Evolutionary conservation across 2,888 invertebrate genomes (phyloP).

Genomic region (Vanessa cardui): DNA sequence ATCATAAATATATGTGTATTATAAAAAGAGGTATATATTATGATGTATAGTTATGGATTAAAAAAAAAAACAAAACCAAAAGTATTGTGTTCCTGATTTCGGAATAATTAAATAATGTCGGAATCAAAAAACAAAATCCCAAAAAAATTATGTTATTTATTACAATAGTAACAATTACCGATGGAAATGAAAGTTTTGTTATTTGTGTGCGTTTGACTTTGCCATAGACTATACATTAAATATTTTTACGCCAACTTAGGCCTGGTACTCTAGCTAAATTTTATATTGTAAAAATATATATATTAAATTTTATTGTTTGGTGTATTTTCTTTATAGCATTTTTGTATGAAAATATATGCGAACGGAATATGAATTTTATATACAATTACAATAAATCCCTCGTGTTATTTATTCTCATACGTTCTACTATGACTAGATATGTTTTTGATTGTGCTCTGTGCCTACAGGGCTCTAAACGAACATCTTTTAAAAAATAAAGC

Average conservation of each 20-base stretch:
- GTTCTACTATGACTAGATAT: constrained; percentile 80
- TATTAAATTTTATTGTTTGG: constrained; percentile 45
- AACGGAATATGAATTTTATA: constrained; percentile 65
- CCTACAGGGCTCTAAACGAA: constrained; percentile 64
- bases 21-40: too few species aligned
- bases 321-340: constrained; percentile 48
- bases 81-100: too few species aligned
- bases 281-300: constrained; percentile 35
- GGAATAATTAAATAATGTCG: too few species aligned
- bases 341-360: constrained; percentile 74
- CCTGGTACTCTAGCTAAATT: constrained; percentile 12
- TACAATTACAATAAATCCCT: constrained; percentile 70
- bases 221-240: constrained; percentile 1
- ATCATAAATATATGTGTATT: too few species aligned
- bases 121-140: too few species aligned
- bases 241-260: constrained; percentile 15
- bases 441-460: constrained; percentile 76
- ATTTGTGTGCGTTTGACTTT: constrained; percentile 4
- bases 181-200: background rate
- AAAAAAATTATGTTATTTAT: background rate
- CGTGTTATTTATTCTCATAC: constrained; percentile 48
- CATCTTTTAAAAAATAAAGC: constrained; percentile 71
- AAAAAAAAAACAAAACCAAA: too few species aligned
- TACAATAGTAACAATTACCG: background rate
- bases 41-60: too few species aligned